Conservation (phyloP, 2,113 vertebrate genomes). For the Chaenogobius annularis region DNA sequence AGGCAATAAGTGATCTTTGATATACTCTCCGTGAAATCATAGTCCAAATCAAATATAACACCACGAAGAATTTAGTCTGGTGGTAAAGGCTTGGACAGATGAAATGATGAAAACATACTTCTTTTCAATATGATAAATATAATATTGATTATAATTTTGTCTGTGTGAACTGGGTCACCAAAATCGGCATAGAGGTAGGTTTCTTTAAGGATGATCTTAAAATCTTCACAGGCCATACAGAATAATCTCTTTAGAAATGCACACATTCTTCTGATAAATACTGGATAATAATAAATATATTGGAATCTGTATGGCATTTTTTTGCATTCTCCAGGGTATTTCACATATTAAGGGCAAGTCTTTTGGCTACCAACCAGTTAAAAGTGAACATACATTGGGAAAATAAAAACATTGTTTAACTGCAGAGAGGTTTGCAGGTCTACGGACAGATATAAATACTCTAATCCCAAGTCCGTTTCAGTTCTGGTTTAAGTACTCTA, state of each 20-base stretch:
- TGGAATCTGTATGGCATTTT: constrained; percentile 62
- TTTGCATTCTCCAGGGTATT: constrained; percentile 65
- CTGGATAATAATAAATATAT: constrained; percentile 78
- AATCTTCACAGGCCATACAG: constrained; percentile 70
- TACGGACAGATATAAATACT: constrained; percentile 61
- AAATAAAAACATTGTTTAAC: constrained; percentile 43
- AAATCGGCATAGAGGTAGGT: constrained; percentile 93
- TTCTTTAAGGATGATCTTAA: constrained; percentile 70
- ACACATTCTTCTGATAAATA: constrained; percentile 53
- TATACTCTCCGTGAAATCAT: constrained; percentile 59
- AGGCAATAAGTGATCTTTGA: constrained; percentile 64
- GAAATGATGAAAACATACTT: constrained; percentile 79
- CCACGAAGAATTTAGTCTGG: constrained; percentile 62
- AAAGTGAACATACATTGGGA: constrained; percentile 55
- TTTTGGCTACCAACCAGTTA: constrained; percentile 59
- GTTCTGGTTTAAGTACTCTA: constrained; percentile 51
- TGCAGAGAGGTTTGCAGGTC: constrained; percentile 54
- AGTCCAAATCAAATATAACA: constrained; percentile 73
- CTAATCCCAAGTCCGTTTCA: constrained; percentile 52
- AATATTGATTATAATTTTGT: constrained; percentile 55
- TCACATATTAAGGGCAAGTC: constrained; percentile 73
- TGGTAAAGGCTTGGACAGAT: constrained; percentile 84
- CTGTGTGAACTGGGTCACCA: constrained; percentile 70
- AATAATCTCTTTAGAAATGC: constrained; percentile 55
- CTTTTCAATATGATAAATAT: constrained; percentile 73